Base-by-base conservation (phyloP, 2,113 vertebrate genomes). In the Sapajus apella region DNA sequence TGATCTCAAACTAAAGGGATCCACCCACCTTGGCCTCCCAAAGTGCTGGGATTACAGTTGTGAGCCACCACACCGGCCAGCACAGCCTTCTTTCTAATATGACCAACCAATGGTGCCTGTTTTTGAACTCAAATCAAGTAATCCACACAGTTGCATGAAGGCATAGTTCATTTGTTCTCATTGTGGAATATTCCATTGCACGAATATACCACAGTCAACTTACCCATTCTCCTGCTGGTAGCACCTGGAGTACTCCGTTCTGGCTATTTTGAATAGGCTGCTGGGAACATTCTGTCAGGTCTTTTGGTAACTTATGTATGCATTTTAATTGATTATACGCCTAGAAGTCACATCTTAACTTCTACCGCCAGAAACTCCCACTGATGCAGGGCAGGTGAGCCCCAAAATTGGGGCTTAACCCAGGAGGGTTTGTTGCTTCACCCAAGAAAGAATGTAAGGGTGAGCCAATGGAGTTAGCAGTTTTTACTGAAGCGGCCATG, bases 181-280 rank as follows among this genome's bases (percentile, higher is more conserved):
- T 16, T 9, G n/a, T 23, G 37, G 18, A 21, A 8, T 20, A 1
- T n/a, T 23, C 83, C 13, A 0, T 9, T 5, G 12, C 6, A 5
- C 0, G 52, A 35, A 58, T 20, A 25, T 23, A 32, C 64, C 9
- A 16, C 12, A 37, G 3, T 6, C 10, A 0, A 27, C 81, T 52
- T 14, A 13, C 8, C 35, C 23, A 3, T 13, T 58, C 94, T 77
- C 20, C 72, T 0, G 21, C 3, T 52, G 76, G 30, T n/a, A n/a
- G 21, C 37, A 13, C 0, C 4, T 3, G 32, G 23, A 7, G 20
- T 9, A 17, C 66, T 37, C 52, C n/a, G 9, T 6, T 30, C 37
- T 6, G 70, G n/a, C 43, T 64, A 12, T 0, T 23, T 20, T 9
- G 37, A 13, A 3, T 8, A 7, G 64, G 14, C 37, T 61, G 40